phyloP scores from a whole-genome alignment of 2,888 invertebrate species.

The Epirrhoe tristata region DNA sequence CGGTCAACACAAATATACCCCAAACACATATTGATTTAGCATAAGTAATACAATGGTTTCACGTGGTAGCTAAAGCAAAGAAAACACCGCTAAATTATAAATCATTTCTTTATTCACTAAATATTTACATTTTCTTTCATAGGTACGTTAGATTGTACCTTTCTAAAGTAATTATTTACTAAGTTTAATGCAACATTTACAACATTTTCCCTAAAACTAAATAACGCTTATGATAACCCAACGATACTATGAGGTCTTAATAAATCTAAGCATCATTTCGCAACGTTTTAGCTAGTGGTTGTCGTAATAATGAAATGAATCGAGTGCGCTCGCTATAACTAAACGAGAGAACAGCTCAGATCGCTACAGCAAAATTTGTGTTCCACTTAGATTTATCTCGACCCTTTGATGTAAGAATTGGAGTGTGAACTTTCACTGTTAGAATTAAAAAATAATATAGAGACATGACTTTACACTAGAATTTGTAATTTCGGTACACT shows the following conservation, averaged over 20 bases:
- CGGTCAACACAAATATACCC: no score
- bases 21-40: no score
- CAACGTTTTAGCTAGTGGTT: neutral
- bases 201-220: constrained; percentile 80
- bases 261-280: neutral
- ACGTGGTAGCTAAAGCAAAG: constrained; percentile 32
- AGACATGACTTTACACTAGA: no score
- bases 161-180: constrained; percentile 24
- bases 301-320: no score
- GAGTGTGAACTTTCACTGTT: no score
- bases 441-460: no score
- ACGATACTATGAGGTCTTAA: constrained; percentile 28
- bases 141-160: constrained; percentile 38
- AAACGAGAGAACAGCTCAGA: no score
- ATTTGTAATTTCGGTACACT: no score
- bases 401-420: no score
- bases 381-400: no score
- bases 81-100: constrained; percentile 62
- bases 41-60: neutral
- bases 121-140: constrained; percentile 66
- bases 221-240: constrained; percentile 74
- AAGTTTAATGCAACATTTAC: constrained; percentile 66
- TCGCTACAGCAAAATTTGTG: no score
- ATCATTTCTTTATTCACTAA: constrained; percentile 69
- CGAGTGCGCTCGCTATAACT: neutral